Evolutionary conservation across 2,888 invertebrate genomes (phyloP).

Genomic region (Callyntrura sp.): DNA sequence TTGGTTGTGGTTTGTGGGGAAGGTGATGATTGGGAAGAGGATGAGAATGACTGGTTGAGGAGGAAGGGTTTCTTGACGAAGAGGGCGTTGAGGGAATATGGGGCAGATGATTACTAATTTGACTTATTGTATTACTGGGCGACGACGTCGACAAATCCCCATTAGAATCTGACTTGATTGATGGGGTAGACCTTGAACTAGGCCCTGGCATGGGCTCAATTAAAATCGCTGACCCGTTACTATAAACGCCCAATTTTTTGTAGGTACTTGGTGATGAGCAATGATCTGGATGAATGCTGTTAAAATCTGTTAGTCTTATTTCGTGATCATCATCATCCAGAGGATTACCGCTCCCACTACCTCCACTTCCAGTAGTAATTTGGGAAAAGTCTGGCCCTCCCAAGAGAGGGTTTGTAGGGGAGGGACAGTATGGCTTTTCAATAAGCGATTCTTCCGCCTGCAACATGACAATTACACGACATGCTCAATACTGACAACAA

Average conservation of each 20-base stretch:
- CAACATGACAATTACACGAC: conserved; percentile 42
- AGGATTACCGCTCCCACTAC: background rate
- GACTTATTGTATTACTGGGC: conserved; percentile 48
- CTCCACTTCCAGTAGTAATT: background rate
- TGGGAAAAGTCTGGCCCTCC: conserved; percentile 73
- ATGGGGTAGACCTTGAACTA: conserved; percentile 54
- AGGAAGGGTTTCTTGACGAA: background rate
- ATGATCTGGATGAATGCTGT: conserved; percentile 33
- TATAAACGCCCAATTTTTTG: conserved; percentile 76
- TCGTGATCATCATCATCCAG: conserved; percentile 40
- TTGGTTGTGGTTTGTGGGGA: background rate
- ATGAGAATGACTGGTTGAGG: background rate
- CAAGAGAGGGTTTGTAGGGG: conserved; percentile 80
- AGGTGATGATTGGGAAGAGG: background rate
- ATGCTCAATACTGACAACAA: background rate
- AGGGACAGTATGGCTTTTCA: conserved; percentile 77
- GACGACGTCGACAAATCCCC: conserved; percentile 26
- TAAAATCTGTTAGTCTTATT: conserved; percentile 56
- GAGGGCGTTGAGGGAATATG: conserved; percentile 7
- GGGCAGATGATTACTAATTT: conserved; percentile 49
- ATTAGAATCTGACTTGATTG: conserved; percentile 21
- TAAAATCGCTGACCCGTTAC: conserved; percentile 71
- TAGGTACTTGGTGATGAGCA: conserved; percentile 66
- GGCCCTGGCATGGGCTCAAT: conserved; percentile 63
- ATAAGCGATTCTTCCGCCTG: conserved; percentile 79